A percentile compares a stretch with the other conserved stretches of the same genome.
Conservation (phyloP, 1,140 invertebrate genomes). For the Platyura marginata region DNA sequence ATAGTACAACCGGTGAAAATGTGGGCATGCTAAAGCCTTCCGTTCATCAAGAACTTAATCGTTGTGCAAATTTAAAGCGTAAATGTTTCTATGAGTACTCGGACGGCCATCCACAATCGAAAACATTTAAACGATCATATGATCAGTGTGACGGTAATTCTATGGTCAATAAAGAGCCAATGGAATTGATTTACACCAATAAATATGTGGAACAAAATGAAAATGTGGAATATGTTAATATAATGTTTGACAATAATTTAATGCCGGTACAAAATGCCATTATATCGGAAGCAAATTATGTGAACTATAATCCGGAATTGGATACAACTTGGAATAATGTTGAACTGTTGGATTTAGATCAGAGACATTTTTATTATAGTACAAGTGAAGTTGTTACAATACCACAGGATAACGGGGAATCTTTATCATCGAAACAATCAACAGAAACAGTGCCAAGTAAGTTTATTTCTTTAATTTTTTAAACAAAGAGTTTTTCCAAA, state of each 20-base stretch:
- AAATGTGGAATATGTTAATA: conserved; percentile 1
- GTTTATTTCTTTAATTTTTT: no score
- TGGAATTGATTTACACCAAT: no score
- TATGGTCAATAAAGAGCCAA: no score
- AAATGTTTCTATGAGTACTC: no score
- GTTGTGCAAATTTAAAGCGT: no score
- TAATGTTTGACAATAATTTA: background rate
- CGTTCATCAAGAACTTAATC: no score
- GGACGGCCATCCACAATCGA: no score
- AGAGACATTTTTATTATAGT: background rate
- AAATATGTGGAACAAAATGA: background rate
- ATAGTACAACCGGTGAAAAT: no score
- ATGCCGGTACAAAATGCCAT: background rate
- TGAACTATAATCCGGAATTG: background rate
- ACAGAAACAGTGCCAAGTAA: background rate
- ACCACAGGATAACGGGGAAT: background rate
- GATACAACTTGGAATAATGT: background rate
- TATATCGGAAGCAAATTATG: background rate
- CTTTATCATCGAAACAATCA: background rate
- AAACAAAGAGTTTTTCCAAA: no score
- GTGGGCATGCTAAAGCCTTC: no score
- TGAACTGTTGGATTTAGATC: conserved; percentile 2
- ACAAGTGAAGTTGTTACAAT: background rate
- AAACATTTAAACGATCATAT: no score
- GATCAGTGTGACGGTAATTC: no score